phyloP scores from a whole-genome alignment of 2,888 invertebrate genomes.

The Cryptus armator region DNA sequence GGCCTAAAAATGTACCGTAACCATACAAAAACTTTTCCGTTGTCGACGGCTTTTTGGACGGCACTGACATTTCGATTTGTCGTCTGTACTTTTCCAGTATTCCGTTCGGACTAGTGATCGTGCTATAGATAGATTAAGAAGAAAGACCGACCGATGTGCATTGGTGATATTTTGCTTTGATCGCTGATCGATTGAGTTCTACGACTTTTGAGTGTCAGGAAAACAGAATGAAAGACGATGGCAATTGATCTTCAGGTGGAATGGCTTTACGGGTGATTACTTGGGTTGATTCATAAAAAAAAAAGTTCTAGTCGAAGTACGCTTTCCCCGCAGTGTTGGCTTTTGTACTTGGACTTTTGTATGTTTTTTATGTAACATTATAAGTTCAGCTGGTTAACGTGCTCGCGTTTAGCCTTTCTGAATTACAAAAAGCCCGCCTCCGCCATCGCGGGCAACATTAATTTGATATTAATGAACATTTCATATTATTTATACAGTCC shows the following conservation, averaged over 20 bases:
- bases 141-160: conserved; percentile 1
- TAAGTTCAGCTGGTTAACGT: too few species aligned
- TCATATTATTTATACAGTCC: too few species aligned
- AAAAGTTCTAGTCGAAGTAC: not conserved
- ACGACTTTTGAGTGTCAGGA: not conserved
- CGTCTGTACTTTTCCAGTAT: conserved; percentile 1
- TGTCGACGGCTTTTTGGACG: not conserved
- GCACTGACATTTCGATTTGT: not conserved
- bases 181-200: not conserved
- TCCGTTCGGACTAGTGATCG: not conserved
- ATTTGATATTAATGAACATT: too few species aligned
- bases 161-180: not conserved
- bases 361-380: not conserved
- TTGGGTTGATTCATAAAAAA: not conserved
- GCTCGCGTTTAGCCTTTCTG: too few species aligned
- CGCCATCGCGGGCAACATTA: too few species aligned
- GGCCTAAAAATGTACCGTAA: conserved; percentile 29
- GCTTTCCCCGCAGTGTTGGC: not conserved
- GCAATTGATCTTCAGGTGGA: not conserved
- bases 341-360: not conserved
- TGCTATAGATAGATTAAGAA: too few species aligned
- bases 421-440: too few species aligned
- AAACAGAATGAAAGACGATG: conserved; percentile 6
- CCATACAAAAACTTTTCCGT: conserved; percentile 1
- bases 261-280: not conserved